Evolutionary conservation across 2,888 invertebrate species (phyloP).

Genomic region (Pseudeuparius sepicola): DNA sequence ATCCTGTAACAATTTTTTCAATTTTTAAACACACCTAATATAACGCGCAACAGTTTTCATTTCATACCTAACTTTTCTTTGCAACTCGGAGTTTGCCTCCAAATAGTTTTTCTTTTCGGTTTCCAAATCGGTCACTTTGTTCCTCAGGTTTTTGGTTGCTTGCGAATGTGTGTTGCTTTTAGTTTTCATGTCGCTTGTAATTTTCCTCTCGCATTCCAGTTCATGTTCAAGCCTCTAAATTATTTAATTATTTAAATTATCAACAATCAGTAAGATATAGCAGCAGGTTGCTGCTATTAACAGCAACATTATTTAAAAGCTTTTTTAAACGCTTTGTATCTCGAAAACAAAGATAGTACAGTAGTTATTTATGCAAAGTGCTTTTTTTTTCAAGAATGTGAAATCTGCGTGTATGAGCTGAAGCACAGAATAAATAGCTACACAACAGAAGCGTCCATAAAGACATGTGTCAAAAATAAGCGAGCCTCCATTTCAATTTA

Average conservation of each 20-base stretch:
- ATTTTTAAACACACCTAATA: constrained; percentile 1
- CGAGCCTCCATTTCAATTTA: too few species aligned
- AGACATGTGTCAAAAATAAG: too few species aligned
- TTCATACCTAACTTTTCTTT: constrained; percentile 28
- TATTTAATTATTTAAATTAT: constrained; percentile 1
- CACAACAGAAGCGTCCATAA: too few species aligned
- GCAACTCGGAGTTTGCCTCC: constrained; percentile 32
- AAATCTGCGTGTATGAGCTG: too few species aligned
- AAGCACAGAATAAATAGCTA: too few species aligned
- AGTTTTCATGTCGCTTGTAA: constrained; percentile 24
- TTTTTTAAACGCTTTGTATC: too few species aligned
- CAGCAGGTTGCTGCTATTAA: too few species aligned
- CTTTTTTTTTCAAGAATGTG: too few species aligned
- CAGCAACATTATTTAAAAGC: too few species aligned
- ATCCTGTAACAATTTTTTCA: constrained; percentile 26
- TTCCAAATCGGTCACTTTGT: constrained; percentile 39
- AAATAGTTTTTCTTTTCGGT: constrained; percentile 38
- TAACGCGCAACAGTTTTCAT: neutral
- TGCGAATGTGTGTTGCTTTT: constrained; percentile 30
- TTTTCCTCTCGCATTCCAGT: constrained; percentile 29
- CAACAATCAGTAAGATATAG: neutral
- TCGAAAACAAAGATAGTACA: too few species aligned
- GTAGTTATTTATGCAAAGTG: too few species aligned
- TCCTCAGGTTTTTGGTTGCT: constrained; percentile 37
- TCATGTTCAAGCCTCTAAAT: constrained; percentile 32